Conservation (phyloP, 2,797 vertebrate genomes). For the Paedocypris micromegethes region DNA sequence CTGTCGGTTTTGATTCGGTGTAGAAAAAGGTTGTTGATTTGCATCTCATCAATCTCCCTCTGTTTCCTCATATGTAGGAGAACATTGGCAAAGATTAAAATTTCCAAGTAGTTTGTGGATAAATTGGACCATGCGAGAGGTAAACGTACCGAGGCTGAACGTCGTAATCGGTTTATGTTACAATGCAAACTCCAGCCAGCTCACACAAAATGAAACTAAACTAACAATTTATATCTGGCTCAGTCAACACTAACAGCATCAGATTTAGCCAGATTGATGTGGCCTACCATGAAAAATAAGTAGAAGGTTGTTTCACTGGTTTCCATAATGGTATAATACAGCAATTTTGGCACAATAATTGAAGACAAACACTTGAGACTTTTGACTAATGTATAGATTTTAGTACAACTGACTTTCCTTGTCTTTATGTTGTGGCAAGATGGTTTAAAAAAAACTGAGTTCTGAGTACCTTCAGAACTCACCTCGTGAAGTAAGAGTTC, state of each 20-base stretch:
- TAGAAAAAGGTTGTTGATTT: conserved; percentile 16
- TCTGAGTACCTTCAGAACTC: too few species aligned
- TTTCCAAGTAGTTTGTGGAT: conserved; percentile 19
- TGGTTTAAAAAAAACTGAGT: too few species aligned
- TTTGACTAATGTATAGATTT: too few species aligned
- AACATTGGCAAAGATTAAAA: conserved; percentile 8
- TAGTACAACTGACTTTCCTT: too few species aligned
- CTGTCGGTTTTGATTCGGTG: conserved; percentile 31
- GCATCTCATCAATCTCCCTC: conserved; percentile 19
- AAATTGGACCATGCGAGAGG: conserved; percentile 6
- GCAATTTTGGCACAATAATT: too few species aligned
- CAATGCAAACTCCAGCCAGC: conserved; percentile 5
- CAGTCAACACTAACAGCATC: conserved; percentile 2
- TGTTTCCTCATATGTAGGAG: conserved; percentile 5
- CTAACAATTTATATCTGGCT: not conserved
- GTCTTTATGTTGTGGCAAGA: too few species aligned
- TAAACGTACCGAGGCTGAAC: conserved; percentile 13
- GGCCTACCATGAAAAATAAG: not conserved
- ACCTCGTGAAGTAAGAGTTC: too few species aligned
- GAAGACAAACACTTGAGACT: too few species aligned
- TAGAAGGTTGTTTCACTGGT: too few species aligned
- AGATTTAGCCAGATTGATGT: conserved; percentile 4
- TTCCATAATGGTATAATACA: too few species aligned
- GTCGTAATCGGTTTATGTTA: conserved; percentile 4
- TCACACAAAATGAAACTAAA: conserved; percentile 7